A percentile compares a stretch with the other conserved stretches of the same genome.
Conservation (phyloP, 2,113 vertebrate genomes). For the Upupa epops region DNA sequence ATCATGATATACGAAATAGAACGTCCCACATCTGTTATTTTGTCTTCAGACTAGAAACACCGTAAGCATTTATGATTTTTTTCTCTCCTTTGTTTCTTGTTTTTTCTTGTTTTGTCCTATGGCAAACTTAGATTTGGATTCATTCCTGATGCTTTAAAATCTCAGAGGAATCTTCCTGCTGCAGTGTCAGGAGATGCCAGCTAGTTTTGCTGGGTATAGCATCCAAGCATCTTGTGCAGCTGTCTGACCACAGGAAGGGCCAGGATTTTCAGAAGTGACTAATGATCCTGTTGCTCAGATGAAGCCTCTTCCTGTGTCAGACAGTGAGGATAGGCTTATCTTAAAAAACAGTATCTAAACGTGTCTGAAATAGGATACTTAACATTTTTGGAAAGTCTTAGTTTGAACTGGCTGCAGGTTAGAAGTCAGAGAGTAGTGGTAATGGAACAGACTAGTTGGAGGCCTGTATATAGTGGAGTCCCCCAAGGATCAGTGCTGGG, state of each 20-base stretch:
- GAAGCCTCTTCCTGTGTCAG: not conserved
- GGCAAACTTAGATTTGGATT: not conserved
- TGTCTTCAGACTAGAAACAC: not conserved
- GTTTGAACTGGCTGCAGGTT: too few species aligned
- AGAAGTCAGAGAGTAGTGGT: too few species aligned
- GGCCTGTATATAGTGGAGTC: too few species aligned
- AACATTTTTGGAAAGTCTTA: not conserved
- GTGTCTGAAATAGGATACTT: not conserved
- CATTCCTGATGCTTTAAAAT: not conserved
- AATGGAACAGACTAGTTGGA: too few species aligned
- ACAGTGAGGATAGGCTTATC: not conserved
- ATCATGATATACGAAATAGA: not conserved
- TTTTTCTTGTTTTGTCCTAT: not conserved
- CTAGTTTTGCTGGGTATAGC: not conserved
- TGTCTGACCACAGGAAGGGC: not conserved
- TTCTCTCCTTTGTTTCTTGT: not conserved
- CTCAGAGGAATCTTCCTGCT: not conserved
- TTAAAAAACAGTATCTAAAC: not conserved
- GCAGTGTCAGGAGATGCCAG: not conserved
- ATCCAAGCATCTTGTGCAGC: not conserved
- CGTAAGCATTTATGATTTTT: not conserved
- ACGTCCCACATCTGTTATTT: fast-evolving
- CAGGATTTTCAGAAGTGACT: not conserved
- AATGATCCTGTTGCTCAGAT: not conserved
- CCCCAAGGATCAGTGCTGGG: too few species aligned